Percentiles rank a stretch among this genome's conserved stretches.
Evolutionary conservation across 1,140 invertebrate species (phyloP).

Genomic region (Asobara japonica): DNA sequence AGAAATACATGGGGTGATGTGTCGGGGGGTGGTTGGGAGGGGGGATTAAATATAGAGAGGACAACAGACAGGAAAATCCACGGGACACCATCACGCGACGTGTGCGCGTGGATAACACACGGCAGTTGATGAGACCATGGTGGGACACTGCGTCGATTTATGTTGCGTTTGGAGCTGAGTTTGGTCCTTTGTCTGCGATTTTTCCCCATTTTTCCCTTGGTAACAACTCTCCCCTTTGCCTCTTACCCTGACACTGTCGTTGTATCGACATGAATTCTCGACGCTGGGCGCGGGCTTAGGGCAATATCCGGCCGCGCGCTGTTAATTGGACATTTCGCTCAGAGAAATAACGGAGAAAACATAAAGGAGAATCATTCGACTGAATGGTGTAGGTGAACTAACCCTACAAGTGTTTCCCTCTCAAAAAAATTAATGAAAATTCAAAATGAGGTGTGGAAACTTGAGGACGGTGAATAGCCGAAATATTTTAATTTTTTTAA

Average conservation of each 20-base stretch:
- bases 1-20: constrained; percentile 24
- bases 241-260: background rate
- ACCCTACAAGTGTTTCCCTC: background rate
- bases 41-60: constrained; percentile 26
- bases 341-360: background rate
- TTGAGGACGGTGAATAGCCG: background rate
- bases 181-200: constrained; percentile 9
- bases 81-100: background rate
- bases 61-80: constrained; percentile 2
- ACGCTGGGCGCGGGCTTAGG: background rate
- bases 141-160: background rate
- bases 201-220: background rate
- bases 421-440: constrained; percentile 5
- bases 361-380: background rate
- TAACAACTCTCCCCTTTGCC: background rate
- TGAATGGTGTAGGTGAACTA: background rate
- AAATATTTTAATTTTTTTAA: no score
- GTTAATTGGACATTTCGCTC: constrained; percentile 3
- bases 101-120: background rate
- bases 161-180: background rate
- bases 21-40: background rate
- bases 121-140: background rate
- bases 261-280: background rate
- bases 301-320: constrained; percentile 1
- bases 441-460: background rate